Base-by-base conservation (phyloP, 2,113 vertebrate genomes). In the Setophaga coronata region DNA sequence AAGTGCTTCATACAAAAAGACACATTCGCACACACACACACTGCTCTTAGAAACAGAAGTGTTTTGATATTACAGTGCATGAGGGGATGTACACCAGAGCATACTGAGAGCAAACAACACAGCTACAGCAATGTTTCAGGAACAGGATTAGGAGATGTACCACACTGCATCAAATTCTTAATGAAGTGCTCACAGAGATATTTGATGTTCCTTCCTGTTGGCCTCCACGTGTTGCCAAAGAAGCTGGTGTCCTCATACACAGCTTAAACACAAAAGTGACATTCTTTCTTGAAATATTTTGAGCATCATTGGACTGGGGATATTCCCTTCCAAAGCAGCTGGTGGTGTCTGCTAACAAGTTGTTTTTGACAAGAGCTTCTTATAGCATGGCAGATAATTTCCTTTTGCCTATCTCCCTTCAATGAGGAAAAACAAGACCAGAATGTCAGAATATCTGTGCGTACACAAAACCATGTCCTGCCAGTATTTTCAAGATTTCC, bases 81-180 rank as follows among this genome's bases (percentile, higher is more conserved):
- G 50, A 87, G 69, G 15, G 50, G 71, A 74, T 29, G 14, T 71
- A 78, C 86, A 71, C 65, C 89, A 79, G 65, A 89, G 40, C 69
- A 84, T 29, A 83, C 56, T 79, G 83, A 96, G 86, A 95, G 86
- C 72, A 91, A 95, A 95, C 80, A 87, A 21, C 47, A 82, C 28
- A 78, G 60, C 54, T 61, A 66, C 76, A 57, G 45, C 17, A 13
- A 38, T 62, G 48, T 89, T 82, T 81, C 82, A 81, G 69, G 53
- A 95, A 76, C 18, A 82, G 53, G 62, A 90, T 86, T 74, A 74
- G 74, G 18, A 91, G 57, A 64, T 56, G 50, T 18, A n/a, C 43
- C 57, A 26, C 23, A 40, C 53, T 28, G 81, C 84, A 69, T 84
- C 65, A 93, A 93, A 79, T 45, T 53, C 0, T 6, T 42, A 77